These are phyloP conservation scores for Corythaixoides concolor DNA, from an alignment of 2,113 vertebrate genomes.

Conservation along the genomic window DNA sequence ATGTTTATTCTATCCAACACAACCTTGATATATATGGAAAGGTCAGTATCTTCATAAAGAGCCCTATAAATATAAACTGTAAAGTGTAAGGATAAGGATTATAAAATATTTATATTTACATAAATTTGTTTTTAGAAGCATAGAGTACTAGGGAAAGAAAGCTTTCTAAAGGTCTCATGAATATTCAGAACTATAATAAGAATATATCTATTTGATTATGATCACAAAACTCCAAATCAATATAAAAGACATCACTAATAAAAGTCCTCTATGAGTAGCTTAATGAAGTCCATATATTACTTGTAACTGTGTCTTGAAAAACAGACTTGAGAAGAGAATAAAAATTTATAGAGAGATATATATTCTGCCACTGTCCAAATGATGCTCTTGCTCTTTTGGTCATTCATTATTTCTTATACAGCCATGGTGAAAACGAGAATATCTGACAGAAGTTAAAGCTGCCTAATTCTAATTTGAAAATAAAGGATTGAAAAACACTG, in stretches of 20 bases:
- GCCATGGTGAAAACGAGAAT: neutral
- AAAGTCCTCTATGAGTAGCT: neutral
- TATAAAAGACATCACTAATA: neutral
- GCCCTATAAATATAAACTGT: neutral
- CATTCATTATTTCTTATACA: neutral
- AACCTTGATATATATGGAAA: neutral
- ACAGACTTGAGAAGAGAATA: neutral
- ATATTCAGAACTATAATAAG: neutral
- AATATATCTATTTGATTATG: neutral
- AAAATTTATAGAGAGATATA: neutral
- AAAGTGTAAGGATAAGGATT: neutral
- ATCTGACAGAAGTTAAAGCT: neutral
- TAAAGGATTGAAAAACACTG: neutral
- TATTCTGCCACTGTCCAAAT: neutral
- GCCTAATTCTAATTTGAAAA: neutral
- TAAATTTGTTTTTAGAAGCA: neutral
- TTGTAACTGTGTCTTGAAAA: neutral
- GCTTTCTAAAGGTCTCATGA: neutral
- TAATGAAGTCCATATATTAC: neutral
- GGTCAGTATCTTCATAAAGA: neutral
- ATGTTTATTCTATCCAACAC: neutral
- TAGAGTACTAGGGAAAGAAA: neutral
- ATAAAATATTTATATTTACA: neutral
- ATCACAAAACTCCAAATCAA: neutral
- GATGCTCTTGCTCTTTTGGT: neutral